These are phyloP conservation scores for Brachyptera risi DNA, from an alignment of 2,888 invertebrate genomes.

Conservation along the genomic window DNA sequence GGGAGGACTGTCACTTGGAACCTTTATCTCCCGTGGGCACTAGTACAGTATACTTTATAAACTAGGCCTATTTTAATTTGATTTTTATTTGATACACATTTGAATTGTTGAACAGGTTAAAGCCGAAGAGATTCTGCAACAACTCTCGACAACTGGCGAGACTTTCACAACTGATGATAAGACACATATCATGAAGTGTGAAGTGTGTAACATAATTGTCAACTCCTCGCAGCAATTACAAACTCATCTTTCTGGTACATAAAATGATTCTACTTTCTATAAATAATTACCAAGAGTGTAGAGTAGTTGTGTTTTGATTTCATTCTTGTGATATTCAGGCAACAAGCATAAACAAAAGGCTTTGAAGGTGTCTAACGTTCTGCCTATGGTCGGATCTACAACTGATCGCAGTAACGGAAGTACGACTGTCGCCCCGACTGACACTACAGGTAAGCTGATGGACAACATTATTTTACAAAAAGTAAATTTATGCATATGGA, in stretches of 20 bases:
- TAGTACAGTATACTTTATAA: not conserved
- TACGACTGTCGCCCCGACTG: too few relatives aligned
- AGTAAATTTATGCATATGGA: too few relatives aligned
- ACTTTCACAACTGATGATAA: slow-evolving; percentile 32
- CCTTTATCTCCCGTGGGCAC: too few relatives aligned
- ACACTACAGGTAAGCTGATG: too few relatives aligned
- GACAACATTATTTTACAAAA: too few relatives aligned
- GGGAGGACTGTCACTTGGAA: too few relatives aligned
- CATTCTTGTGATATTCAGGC: slow-evolving; percentile 18
- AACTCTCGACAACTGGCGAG: slow-evolving; percentile 30
- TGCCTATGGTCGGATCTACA: not conserved
- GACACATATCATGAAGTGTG: slow-evolving; percentile 33
- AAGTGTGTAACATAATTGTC: slow-evolving; percentile 37
- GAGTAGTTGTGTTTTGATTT: not conserved
- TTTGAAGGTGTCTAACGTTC: slow-evolving; percentile 21
- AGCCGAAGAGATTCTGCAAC: slow-evolving; percentile 32
- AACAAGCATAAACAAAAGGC: slow-evolving; percentile 32
- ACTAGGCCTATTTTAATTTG: not conserved
- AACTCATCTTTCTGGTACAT: slow-evolving; percentile 38
- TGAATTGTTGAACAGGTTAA: slow-evolving; percentile 32
- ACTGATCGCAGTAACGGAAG: too few relatives aligned
- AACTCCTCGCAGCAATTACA: slow-evolving; percentile 39
- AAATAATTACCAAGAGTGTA: not conserved
- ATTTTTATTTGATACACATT: not conserved
- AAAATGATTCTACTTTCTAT: not conserved